Evolutionary conservation across 2,888 invertebrate genomes (phyloP).

Genomic region (Agapetus fuscipes): DNA sequence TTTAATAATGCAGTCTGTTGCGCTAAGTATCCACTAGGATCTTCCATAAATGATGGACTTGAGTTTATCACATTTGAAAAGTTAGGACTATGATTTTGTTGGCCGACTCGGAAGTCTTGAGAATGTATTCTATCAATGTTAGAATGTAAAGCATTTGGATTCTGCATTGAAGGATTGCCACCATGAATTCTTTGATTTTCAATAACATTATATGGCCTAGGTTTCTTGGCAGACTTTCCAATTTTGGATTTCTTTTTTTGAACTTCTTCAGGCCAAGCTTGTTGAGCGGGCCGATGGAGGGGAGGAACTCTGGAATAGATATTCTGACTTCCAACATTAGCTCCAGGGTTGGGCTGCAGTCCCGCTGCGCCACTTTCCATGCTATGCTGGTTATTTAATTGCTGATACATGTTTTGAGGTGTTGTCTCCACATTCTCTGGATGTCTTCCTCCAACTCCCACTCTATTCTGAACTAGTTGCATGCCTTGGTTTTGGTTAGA

Average conservation of each 20-base stretch:
- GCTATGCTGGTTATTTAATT: constrained; percentile 32
- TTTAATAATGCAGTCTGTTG: constrained; percentile 83
- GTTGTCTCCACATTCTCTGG: constrained; percentile 3
- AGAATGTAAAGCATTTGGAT: constrained; percentile 12
- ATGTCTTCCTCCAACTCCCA: constrained; percentile 11
- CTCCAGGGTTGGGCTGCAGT: constrained; percentile 26
- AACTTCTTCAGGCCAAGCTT: constrained; percentile 46
- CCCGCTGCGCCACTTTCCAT: constrained; percentile 25
- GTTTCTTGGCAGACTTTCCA: constrained; percentile 44
- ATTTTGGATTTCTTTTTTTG: constrained; percentile 49
- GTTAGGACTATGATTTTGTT: constrained; percentile 5
- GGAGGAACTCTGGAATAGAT: constrained; percentile 64
- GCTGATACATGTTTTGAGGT: constrained; percentile 19
- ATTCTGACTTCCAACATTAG: constrained; percentile 34
- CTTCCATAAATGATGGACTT: constrained; percentile 80
- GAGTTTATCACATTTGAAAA: constrained; percentile 30
- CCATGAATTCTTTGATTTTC: constrained; percentile 28
- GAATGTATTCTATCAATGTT: constrained; percentile 11
- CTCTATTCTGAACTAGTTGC: constrained; percentile 10
- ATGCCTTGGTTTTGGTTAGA: constrained; percentile 12
- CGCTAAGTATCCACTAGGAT: constrained; percentile 83
- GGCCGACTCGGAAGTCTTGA: constrained; percentile 10
- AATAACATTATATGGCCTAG: constrained; percentile 37
- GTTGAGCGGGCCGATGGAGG: constrained; percentile 55
- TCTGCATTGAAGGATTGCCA: constrained; percentile 11